phyloP scores from a whole-genome alignment of 2,797 vertebrate species.

The Xyrichtys novacula region DNA sequence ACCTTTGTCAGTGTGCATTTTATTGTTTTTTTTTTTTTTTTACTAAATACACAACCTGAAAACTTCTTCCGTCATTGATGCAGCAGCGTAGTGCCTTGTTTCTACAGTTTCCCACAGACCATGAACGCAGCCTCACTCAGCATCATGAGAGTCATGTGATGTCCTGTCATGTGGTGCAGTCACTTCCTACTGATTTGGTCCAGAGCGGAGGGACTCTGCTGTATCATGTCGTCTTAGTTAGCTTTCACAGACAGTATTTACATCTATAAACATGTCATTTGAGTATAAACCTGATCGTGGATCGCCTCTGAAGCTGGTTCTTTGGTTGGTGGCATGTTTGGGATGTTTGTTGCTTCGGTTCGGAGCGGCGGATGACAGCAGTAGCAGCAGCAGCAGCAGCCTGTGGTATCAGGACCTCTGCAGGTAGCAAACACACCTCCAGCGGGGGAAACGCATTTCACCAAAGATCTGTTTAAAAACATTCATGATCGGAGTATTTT shows the following conservation, averaged over 20 bases:
- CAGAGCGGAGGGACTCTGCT: conserved; percentile 58
- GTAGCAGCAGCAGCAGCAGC: conserved; percentile 37
- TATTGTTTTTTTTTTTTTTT: no score
- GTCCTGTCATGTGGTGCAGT: conserved; percentile 73
- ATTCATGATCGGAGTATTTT: accelerated
- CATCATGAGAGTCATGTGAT: conserved; percentile 78
- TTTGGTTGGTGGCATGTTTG: conserved; percentile 44
- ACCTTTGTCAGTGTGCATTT: no score
- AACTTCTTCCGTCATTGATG: neutral
- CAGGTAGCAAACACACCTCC: conserved; percentile 77
- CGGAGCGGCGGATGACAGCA: conserved; percentile 43
- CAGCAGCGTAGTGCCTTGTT: neutral
- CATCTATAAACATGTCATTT: conserved; percentile 59
- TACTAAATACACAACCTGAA: no score
- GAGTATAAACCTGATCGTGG: neutral
- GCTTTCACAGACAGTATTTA: neutral
- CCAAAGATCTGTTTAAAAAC: neutral
- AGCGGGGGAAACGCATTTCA: conserved; percentile 1
- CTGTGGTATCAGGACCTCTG: conserved; percentile 84
- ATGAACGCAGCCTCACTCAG: conserved; percentile 40
- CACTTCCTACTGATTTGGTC: conserved; percentile 79
- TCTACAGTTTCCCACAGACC: conserved; percentile 17
- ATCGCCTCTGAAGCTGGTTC: conserved; percentile 14
- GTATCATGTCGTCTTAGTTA: conserved; percentile 82
- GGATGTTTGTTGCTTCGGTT: conserved; percentile 39